Conservation (phyloP, 92 coral and sea anemone genomes). For the Chrysogorgia sp. region DNA sequence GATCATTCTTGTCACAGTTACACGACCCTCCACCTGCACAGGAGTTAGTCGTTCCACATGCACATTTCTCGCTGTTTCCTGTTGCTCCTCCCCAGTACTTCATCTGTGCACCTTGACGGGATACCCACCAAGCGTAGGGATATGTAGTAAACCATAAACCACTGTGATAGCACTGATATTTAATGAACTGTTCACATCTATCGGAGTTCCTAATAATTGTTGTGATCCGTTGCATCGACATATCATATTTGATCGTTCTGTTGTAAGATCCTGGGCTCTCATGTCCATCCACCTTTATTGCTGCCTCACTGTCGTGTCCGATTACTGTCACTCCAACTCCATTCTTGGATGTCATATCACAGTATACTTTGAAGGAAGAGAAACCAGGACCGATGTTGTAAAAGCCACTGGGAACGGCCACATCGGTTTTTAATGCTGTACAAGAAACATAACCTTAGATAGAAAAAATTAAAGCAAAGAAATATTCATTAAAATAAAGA, state of each 20-base stretch:
- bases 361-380: slow-evolving; percentile 1
- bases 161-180: slow-evolving; percentile 3
- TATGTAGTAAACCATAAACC: not conserved
- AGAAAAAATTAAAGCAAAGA: no score
- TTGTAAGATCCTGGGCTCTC: not conserved
- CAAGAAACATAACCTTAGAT: no score
- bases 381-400: not conserved
- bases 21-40: not conserved
- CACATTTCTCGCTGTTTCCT: slow-evolving; percentile 16
- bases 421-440: not conserved
- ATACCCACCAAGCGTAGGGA: slow-evolving; percentile 23
- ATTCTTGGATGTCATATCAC: slow-evolving; percentile 26
- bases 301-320: slow-evolving; percentile 29
- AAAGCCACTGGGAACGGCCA: not conserved
- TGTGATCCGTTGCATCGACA: not conserved
- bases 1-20: slow-evolving; percentile 26
- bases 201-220: slow-evolving; percentile 1
- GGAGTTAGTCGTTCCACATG: slow-evolving; percentile 19
- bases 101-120: slow-evolving; percentile 6
- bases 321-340: slow-evolving; percentile 21
- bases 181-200: slow-evolving; percentile 16
- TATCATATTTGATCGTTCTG: slow-evolving; percentile 1
- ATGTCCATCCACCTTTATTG: not conserved
- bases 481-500: no score
- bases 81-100: slow-evolving; percentile 22